Evolutionary conservation across 2,888 invertebrate species (phyloP).

Genomic region (Diarsia rubi): DNA sequence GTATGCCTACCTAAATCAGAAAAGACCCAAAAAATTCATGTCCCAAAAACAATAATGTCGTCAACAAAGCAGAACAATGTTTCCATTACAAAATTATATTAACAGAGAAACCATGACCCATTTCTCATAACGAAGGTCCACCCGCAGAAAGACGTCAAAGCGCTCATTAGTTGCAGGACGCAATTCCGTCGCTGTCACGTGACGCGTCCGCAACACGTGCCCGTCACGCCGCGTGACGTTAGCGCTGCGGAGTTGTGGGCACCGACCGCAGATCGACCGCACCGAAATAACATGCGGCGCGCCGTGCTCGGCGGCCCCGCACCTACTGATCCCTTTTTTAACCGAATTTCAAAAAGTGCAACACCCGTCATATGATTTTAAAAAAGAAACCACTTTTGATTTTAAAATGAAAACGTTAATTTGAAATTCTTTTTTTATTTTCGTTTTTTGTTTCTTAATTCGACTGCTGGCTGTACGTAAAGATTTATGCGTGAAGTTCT

Average conservation of each 20-base stretch:
- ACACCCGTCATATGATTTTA: conserved; percentile 30
- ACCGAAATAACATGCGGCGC: conserved; percentile 68
- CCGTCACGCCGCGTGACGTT: conserved; percentile 71
- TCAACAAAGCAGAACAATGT: conserved; percentile 32
- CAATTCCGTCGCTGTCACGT: conserved; percentile 77
- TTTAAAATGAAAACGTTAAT: conserved; percentile 31
- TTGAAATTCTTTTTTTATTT: background rate
- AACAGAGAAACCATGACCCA: conserved; percentile 68
- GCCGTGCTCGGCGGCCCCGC: conserved; percentile 40
- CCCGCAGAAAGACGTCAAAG: conserved; percentile 70
- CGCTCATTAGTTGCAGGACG: conserved; percentile 70
- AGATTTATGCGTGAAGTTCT: conserved; percentile 57
- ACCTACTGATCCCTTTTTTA: conserved; percentile 33
- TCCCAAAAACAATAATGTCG: conserved; percentile 35
- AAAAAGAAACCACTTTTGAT: conserved; percentile 29
- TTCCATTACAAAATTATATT: conserved; percentile 61
- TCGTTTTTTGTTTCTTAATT: conserved; percentile 47
- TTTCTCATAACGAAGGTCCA: conserved; percentile 71
- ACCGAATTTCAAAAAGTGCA: conserved; percentile 31
- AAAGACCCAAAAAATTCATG: conserved; percentile 4
- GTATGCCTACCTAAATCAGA: background rate
- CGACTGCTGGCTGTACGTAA: conserved; percentile 33
- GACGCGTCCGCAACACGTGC: conserved; percentile 71
- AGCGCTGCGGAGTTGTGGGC: conserved; percentile 64
- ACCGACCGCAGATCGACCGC: conserved; percentile 71